These are phyloP conservation scores for Azorinus chamasolen DNA, from an alignment of 2,888 invertebrate genomes.

Conservation along the genomic window DNA sequence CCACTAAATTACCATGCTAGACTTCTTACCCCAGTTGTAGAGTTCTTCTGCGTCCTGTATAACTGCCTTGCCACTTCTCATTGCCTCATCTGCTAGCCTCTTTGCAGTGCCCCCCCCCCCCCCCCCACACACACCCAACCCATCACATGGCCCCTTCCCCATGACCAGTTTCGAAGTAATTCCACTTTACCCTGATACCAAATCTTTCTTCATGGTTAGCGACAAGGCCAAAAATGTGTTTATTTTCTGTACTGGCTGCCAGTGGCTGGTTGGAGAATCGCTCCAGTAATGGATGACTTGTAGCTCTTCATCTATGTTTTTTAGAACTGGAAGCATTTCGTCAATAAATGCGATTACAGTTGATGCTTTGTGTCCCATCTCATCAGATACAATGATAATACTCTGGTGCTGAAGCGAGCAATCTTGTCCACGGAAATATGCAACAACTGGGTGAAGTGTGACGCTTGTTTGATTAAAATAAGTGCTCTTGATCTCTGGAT, in stretches of 20 bases:
- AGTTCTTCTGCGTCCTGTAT: slow-evolving; percentile 45
- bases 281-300: slow-evolving; percentile 55
- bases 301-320: slow-evolving; percentile 33
- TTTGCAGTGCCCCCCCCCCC: slow-evolving; percentile 45
- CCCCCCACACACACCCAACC: too few relatives aligned
- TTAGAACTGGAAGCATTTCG: slow-evolving; percentile 39
- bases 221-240: slow-evolving; percentile 44
- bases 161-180: slow-evolving; percentile 52
- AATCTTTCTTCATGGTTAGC: slow-evolving; percentile 12
- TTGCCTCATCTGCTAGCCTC: slow-evolving; percentile 46
- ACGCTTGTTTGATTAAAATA: slow-evolving; percentile 54
- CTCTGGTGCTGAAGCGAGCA: slow-evolving; percentile 46
- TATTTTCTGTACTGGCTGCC: too few relatives aligned
- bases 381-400: slow-evolving; percentile 52
- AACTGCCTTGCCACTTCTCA: slow-evolving; percentile 9
- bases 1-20: slow-evolving; percentile 29
- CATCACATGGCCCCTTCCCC: slow-evolving; percentile 57
- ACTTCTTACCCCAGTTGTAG: slow-evolving; percentile 29
- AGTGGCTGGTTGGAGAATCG: slow-evolving; percentile 61
- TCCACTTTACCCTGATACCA: slow-evolving; percentile 40
- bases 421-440: slow-evolving; percentile 33
- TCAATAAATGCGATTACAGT: slow-evolving; percentile 62
- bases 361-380: slow-evolving; percentile 49
- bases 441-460: slow-evolving; percentile 61
- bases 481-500: slow-evolving; percentile 49